Evolutionary conservation across 1,140 invertebrate species (phyloP), one percentile per base, ranked within the genome.

Genomic region (Magallana ariakensis): DNA sequence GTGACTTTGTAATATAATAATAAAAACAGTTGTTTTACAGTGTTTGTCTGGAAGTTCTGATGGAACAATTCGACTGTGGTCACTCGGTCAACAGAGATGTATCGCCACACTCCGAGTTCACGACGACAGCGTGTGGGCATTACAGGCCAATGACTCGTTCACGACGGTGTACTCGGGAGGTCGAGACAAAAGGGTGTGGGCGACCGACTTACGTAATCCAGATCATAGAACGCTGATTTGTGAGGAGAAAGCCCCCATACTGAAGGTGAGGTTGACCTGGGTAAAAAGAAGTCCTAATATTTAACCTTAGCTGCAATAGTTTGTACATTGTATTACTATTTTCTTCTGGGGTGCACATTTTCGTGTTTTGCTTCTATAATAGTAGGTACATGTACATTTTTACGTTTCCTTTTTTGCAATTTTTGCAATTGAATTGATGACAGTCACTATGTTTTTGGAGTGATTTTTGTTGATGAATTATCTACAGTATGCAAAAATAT

Each of bases 41-140:
- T 99, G 98, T 95, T 96, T 99, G 6, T 99, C 98, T 6, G 99
- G 98, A 1, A 99, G 99, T 94, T 99, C 98, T 1, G 99, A 99
- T 95, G 99, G 98, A 75, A 99, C 98, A 1, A 99, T 99, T 57
- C 98, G 99, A 95, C 95, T 99, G 6, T 99, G 99, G 99, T 99
- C 98, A 58, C 94, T 99, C 81, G 98, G 98, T 7, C 98, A 99
- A 93, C 99, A 99, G 94, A 96, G 97, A 92, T 99, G 98, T 95
- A 97, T 99, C 58, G 97, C 98, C 89, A 99, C 98, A 8, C 96
- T 97, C 84, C 95, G 97, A 92, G 97, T 98, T 26, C 98, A 99
- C 94, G 96, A 97, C 54, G 98, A 99, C 95, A 98, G 98, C 16
- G 98, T 99, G 46, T 99, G 99, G 99, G 97, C 98, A 56, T 95